These are phyloP conservation scores for Blennius ocellaris DNA, from an alignment of 2,113 vertebrate genomes.

Conservation along the genomic window DNA sequence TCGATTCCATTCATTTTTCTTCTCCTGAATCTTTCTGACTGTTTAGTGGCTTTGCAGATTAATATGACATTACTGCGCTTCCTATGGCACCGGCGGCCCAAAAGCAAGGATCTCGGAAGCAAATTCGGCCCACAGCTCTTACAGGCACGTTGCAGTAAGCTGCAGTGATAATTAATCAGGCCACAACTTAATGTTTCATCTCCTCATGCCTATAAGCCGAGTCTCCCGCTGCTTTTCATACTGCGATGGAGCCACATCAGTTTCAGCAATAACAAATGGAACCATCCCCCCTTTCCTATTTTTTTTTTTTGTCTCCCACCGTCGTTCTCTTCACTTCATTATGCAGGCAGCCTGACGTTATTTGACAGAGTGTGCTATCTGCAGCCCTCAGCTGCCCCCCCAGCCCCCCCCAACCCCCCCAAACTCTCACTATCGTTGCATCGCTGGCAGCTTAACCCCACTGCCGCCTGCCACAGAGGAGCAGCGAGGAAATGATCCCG, in stretches of 20 bases:
- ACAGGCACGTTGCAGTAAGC: conserved; percentile 9
- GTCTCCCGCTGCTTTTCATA: conserved; percentile 58
- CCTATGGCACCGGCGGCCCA: no score
- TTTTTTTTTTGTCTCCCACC: conserved; percentile 50
- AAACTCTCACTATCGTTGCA: conserved; percentile 75
- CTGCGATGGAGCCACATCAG: conserved; percentile 45
- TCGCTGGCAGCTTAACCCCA: conserved; percentile 83
- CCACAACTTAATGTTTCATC: conserved; percentile 76
- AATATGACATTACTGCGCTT: no score
- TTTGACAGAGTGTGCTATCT: conserved; percentile 87
- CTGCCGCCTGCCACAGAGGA: conserved; percentile 63
- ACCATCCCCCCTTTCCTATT: conserved; percentile 54
- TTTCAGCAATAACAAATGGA: conserved; percentile 81
- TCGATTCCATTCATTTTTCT: no score
- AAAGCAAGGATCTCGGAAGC: background rate
- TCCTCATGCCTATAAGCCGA: conserved; percentile 45
- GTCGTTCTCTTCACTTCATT: conserved; percentile 79
- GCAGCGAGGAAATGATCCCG: conserved; percentile 49
- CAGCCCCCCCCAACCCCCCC: no score
- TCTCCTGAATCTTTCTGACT: background rate
- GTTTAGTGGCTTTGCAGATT: no score
- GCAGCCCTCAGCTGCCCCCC: conserved; percentile 82
- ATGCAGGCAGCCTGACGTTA: conserved; percentile 85
- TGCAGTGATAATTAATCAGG: conserved; percentile 77
- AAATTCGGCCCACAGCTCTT: background rate